Base-by-base conservation (phyloP, 2,113 vertebrate genomes). In the Chascanopsetta lugubris region DNA sequence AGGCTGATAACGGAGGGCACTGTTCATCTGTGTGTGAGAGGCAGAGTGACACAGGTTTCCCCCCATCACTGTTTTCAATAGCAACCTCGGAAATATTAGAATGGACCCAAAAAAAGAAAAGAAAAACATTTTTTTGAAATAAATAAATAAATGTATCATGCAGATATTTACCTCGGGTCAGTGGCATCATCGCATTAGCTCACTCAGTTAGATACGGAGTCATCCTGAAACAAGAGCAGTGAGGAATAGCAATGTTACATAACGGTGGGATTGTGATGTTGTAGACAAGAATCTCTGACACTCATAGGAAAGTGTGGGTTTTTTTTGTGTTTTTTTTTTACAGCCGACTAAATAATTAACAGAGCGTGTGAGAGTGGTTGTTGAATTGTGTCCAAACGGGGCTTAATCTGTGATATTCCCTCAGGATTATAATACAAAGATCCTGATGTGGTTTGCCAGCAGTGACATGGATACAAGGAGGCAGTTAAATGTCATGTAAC, bases 391-490 rank as follows among this genome's bases (percentile, higher is more conserved):
- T 84, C 72, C 51, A 79, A 77, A 57, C 53, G 55, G 71, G 32
- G 71, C 34, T 75, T 79, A 79, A 75, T 73, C 46, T 20, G 40
- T 21, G 69, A 58, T 68, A 85, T 85, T 90, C 76, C 72, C 69
- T 0, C 12, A 67, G 84, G 85, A 88, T 88, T 87, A 85, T 24
- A 61, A 71, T 58, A 76, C 83, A 60, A 74, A 32, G 80, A 87
- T 45, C 55, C 63, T 60, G 43, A 38, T 82, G 24, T 70, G 49
- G 24, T 27, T 51, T 61, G 50, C 75, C 79, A 73, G 60, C 36
- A 70, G 29, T 63, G 72, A 81, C 45, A 83, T 49, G 54, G 72
- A 79, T 36, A 65, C 54, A 55, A 63, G 36, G 70, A 64, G 30
- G 61, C 65, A 43, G 47, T 72, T 69, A 88, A 79, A 83, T 80